Evolutionary conservation across 2,888 invertebrate genomes (phyloP).

Genomic region (Liopterus haemorrhoidalis): DNA sequence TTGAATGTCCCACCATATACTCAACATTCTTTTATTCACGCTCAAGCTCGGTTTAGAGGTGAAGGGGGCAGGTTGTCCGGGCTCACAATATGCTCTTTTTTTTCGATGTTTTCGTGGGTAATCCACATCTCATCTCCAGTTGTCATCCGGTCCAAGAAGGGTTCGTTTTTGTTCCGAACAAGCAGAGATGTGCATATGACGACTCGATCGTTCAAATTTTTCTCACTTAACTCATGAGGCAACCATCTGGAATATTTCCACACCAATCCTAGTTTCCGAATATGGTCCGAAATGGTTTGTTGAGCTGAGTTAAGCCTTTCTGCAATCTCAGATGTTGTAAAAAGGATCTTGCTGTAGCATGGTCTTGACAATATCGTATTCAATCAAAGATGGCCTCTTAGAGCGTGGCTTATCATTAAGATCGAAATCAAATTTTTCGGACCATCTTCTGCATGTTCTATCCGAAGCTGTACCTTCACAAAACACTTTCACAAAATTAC

Average conservation of each 20-base stretch:
- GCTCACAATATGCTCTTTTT: too few relatives aligned
- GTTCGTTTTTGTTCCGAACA: too few relatives aligned
- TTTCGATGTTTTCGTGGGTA: slow-evolving; percentile 20
- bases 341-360: slow-evolving; percentile 14
- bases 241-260: slow-evolving; percentile 18
- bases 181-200: too few relatives aligned
- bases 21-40: slow-evolving; percentile 26
- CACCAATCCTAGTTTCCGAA: slow-evolving; percentile 18
- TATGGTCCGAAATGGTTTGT: slow-evolving; percentile 17
- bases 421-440: slow-evolving; percentile 16
- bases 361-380: slow-evolving; percentile 11
- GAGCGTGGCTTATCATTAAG: slow-evolving; percentile 23
- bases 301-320: slow-evolving; percentile 15
- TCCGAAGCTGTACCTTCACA: slow-evolving; percentile 13
- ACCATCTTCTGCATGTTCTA: slow-evolving; percentile 6
- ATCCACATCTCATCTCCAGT: slow-evolving; percentile 22
- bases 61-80: too few relatives aligned
- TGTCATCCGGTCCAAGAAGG: too few relatives aligned
- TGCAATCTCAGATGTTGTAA: slow-evolving; percentile 13
- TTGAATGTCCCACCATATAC: slow-evolving; percentile 26
- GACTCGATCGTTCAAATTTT: slow-evolving; percentile 19
- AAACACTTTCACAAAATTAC: too few relatives aligned
- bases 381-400: slow-evolving; percentile 26
- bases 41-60: too few relatives aligned
- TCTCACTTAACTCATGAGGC: slow-evolving; percentile 12